Conservation (phyloP, 2,888 invertebrate genomes). For the Lasioglossum vierecki region DNA sequence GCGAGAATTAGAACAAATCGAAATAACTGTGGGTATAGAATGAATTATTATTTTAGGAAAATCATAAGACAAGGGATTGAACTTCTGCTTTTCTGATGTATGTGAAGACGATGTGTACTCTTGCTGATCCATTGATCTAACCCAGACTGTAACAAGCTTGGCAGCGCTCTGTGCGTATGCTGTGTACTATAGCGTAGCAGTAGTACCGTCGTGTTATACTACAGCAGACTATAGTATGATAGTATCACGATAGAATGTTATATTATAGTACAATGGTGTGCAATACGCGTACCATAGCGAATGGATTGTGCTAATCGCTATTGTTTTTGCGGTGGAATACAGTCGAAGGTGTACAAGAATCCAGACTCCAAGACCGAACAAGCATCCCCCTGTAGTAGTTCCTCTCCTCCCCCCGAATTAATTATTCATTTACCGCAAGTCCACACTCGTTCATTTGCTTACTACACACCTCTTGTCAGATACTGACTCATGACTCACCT, state of each 20-base stretch:
- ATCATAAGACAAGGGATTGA: too few relatives aligned
- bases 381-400: conserved; percentile 68
- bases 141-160: neutral
- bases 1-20: too few relatives aligned
- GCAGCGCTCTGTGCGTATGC: neutral
- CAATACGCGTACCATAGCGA: conserved; percentile 20
- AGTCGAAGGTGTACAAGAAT: conserved; percentile 62
- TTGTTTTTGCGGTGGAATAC: neutral
- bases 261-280: conserved; percentile 41
- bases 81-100: too few relatives aligned
- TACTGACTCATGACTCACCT: conserved; percentile 78
- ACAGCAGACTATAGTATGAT: conserved; percentile 40
- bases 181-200: conserved; percentile 42
- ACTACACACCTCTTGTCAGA: conserved; percentile 75
- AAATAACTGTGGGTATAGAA: too few relatives aligned
- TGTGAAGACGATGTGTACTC: too few relatives aligned
- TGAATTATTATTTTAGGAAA: too few relatives aligned
- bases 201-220: conserved; percentile 37
- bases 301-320: neutral
- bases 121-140: too few relatives aligned
- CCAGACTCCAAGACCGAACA: conserved; percentile 78
- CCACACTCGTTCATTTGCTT: conserved; percentile 74
- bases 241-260: conserved; percentile 14
- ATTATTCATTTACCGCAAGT: conserved; percentile 74
- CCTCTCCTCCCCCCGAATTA: conserved; percentile 67